Percentiles rank a stretch among this genome's conserved stretches.
phyloP scores from a whole-genome alignment of 1,140 invertebrate genomes.

The Atopsyche davidsoni region DNA sequence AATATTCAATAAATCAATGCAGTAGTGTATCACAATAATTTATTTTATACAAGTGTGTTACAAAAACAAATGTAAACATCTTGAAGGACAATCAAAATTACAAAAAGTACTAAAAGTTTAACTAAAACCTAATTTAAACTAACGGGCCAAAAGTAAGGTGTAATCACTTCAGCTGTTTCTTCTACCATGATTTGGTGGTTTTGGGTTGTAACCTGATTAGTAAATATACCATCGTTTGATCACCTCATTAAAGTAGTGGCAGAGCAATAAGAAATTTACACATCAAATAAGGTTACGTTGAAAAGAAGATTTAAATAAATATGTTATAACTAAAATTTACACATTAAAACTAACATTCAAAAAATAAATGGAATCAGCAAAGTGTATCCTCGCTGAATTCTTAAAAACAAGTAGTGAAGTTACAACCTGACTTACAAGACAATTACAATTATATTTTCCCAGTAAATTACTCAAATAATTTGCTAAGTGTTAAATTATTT shows the following conservation, averaged over 20 bases:
- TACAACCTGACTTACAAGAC: background rate
- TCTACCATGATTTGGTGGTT: background rate
- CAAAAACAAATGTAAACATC: constrained; percentile 26
- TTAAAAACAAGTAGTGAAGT: too few species aligned
- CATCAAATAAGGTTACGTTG: background rate
- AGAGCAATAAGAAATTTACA: background rate
- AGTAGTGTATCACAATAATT: constrained; percentile 31
- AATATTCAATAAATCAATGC: constrained; percentile 1
- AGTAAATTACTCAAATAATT: background rate
- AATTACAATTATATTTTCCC: background rate
- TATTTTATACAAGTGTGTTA: constrained; percentile 29
- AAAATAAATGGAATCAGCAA: background rate
- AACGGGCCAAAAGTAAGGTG: constrained; percentile 1
- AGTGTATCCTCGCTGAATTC: background rate
- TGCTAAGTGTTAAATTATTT: too few species aligned
- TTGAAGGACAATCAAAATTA: constrained; percentile 18
- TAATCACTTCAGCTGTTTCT: background rate
- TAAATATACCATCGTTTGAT: too few species aligned
- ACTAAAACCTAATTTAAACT: constrained; percentile 8
- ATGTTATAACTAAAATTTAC: background rate
- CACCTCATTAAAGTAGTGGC: too few species aligned
- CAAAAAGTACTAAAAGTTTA: constrained; percentile 15
- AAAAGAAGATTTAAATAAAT: constrained; percentile 2
- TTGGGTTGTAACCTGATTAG: constrained; percentile 6
- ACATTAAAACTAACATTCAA: background rate